These are phyloP conservation scores for Corythaixoides concolor DNA, from an alignment of 2,113 vertebrate species.

Conservation along the genomic window DNA sequence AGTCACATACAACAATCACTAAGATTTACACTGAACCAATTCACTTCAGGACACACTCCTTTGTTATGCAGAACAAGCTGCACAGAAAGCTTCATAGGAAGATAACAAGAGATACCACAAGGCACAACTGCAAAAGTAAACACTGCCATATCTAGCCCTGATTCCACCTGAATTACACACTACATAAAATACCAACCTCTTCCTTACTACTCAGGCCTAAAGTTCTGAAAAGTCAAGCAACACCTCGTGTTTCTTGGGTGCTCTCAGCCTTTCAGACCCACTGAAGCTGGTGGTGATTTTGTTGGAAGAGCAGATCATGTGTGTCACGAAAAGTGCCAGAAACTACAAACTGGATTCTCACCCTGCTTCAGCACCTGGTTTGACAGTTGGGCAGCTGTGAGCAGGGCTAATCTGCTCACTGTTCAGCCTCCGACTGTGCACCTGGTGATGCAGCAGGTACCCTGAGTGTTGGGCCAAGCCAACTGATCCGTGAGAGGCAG, in stretches of 20 bases:
- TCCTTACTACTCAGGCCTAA: fast-evolving
- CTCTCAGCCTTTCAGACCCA: not conserved
- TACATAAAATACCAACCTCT: not conserved
- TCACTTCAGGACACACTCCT: fast-evolving
- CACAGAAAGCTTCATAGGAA: not conserved
- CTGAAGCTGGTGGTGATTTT: not conserved
- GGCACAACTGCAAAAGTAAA: not conserved
- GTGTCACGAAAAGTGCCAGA: not conserved
- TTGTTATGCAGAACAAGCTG: not conserved
- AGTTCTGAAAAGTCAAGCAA: not conserved
- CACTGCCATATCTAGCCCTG: fast-evolving
- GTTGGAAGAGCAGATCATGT: not conserved
- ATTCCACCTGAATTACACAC: not conserved
- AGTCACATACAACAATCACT: not conserved
- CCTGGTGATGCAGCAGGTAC: not conserved
- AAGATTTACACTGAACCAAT: not conserved
- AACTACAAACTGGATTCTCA: not conserved
- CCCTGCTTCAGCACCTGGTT: not conserved
- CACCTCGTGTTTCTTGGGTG: not conserved
- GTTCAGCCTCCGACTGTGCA: no score
- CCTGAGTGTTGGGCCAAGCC: not conserved
- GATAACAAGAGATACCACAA: not conserved
- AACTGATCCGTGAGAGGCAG: not conserved
- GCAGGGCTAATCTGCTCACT: fast-evolving
- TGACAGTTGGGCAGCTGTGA: not conserved